phyloP scores from a whole-genome alignment of 2,113 vertebrate species.

The Circaetus cinerascens region DNA sequence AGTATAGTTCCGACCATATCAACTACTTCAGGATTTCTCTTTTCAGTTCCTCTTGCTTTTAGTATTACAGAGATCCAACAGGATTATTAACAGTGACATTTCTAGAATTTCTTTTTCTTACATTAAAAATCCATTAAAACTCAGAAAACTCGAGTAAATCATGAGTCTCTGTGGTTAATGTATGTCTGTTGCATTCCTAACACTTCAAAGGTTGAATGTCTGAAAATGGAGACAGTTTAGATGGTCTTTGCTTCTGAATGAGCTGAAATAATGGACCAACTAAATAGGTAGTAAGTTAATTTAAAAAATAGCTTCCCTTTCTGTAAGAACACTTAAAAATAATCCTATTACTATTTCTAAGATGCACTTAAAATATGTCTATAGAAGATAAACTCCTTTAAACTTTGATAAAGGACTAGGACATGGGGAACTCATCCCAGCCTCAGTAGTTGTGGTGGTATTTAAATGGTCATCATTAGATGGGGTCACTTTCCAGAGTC shows the following conservation, averaged over 20 bases:
- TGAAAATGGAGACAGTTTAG: background rate
- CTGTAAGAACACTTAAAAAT: background rate
- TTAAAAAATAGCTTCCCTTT: background rate
- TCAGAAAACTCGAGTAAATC: background rate
- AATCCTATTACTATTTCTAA: background rate
- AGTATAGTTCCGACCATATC: background rate
- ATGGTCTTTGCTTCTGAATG: background rate
- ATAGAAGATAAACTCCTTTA: background rate
- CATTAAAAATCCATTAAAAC: background rate
- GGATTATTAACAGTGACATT: background rate
- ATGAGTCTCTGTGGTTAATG: background rate
- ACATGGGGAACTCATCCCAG: background rate
- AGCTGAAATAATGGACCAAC: background rate
- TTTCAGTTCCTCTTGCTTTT: background rate
- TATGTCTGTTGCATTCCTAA: background rate
- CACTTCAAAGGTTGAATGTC: background rate
- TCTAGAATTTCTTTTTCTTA: background rate
- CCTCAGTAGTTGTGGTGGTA: fast-evolving
- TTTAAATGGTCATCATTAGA: background rate
- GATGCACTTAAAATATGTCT: background rate
- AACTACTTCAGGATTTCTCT: background rate
- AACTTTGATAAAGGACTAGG: background rate
- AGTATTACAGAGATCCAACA: background rate
- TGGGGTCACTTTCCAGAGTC: background rate
- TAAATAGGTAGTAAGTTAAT: background rate